Conservation (phyloP, 2,113 vertebrate species). For the Hemicordylus capensis region DNA sequence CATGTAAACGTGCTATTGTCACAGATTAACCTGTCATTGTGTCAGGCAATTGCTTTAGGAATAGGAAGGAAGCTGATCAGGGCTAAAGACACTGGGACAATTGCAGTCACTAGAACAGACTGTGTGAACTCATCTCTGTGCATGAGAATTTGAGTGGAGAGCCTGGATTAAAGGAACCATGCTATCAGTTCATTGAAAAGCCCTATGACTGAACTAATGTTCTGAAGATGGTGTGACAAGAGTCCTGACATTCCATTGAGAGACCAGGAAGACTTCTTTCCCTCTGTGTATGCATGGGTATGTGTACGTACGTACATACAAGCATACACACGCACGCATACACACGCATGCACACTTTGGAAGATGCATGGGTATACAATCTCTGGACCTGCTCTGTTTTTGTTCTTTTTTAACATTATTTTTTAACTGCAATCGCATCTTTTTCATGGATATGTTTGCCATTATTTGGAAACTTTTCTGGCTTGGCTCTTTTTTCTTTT, state of each 20-base stretch:
- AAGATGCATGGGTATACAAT: neutral
- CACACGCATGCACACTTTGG: no score
- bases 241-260: neutral
- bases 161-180: neutral
- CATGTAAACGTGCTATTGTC: neutral
- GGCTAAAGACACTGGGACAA: neutral
- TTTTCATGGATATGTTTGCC: neutral
- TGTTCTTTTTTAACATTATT: neutral
- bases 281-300: no score
- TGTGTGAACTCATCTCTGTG: conserved; percentile 10
- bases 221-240: neutral
- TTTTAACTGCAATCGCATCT: neutral
- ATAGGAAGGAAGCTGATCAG: neutral
- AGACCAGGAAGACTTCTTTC: neutral
- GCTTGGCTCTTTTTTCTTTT: neutral
- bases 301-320: no score
- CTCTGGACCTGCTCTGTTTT: neutral
- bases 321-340: no score
- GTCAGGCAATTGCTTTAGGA: neutral
- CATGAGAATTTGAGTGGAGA: neutral
- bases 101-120: neutral
- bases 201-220: neutral
- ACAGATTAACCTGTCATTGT: neutral
- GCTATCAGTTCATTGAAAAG: neutral
- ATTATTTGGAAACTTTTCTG: conserved; percentile 7